Evolutionary conservation across 2,113 vertebrate genomes (phyloP).

Genomic region (Nestor notabilis): DNA sequence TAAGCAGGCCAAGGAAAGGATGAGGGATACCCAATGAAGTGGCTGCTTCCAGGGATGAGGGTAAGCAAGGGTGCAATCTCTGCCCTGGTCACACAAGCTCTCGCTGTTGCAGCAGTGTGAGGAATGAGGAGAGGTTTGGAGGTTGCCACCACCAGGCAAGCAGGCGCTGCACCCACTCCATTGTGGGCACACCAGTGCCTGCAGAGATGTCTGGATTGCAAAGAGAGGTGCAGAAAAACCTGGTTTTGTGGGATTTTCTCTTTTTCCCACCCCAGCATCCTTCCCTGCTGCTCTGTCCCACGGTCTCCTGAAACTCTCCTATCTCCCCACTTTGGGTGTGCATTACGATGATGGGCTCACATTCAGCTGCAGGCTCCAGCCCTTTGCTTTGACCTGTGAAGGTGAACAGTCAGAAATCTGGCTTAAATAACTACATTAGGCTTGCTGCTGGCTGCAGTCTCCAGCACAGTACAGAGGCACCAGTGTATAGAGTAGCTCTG

Average conservation of each 20-base stretch:
- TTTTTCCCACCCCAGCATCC: too few relatives aligned
- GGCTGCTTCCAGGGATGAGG: neutral
- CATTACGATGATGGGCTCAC: accelerated
- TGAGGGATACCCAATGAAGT: neutral
- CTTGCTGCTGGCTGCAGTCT: neutral
- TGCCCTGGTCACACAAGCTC: neutral
- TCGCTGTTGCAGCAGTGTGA: accelerated
- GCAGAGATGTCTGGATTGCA: neutral
- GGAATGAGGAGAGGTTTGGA: neutral
- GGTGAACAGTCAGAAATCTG: too few relatives aligned
- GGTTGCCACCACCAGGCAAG: neutral
- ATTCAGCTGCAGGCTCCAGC: neutral
- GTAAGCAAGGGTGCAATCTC: neutral
- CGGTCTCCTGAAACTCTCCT: accelerated
- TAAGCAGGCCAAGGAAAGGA: neutral
- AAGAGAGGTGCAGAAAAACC: neutral
- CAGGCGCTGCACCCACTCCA: neutral
- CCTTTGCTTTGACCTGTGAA: accelerated
- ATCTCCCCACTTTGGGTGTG: neutral
- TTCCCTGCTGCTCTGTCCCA: neutral
- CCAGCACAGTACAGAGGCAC: neutral
- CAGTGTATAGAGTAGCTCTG: accelerated
- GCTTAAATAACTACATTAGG: accelerated
- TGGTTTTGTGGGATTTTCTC: neutral
- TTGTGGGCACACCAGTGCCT: neutral